Conservation (phyloP, 2,113 vertebrate genomes). For the Chionomys nivalis region DNA sequence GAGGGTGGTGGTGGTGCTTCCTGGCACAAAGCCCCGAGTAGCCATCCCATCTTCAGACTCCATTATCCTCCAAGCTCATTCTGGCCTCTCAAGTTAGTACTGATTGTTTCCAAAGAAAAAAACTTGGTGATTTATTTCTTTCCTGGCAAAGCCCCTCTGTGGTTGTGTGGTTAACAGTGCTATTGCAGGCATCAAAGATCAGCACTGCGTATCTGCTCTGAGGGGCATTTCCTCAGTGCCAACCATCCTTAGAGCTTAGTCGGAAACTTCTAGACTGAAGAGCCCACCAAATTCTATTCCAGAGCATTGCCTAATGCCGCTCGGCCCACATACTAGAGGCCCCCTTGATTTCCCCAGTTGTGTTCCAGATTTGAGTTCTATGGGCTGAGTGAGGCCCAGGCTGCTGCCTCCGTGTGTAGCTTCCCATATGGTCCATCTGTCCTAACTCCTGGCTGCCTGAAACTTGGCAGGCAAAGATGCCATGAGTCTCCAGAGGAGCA, state of each 20-base stretch:
- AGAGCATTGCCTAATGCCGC: background rate
- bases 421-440: background rate
- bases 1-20: no score
- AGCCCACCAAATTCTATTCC: background rate
- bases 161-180: no score
- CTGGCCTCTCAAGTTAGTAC: background rate
- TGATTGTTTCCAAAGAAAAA: background rate
- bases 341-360: background rate
- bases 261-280: conserved; percentile 38
- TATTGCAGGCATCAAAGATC: background rate
- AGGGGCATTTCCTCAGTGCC: background rate
- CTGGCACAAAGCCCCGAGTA: background rate
- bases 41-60: background rate
- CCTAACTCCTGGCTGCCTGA: background rate
- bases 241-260: background rate
- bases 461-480: background rate
- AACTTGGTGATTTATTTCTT: background rate
- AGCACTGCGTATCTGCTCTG: background rate
- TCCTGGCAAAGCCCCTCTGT: fast-evolving
- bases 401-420: background rate
- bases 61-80: background rate
- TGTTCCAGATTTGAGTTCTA: background rate
- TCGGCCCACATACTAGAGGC: background rate
- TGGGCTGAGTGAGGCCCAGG: background rate
- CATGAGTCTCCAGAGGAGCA: background rate